A percentile compares a stretch with the other conserved stretches of the same genome.
phyloP scores from a whole-genome alignment of 2,797 vertebrate genomes.

The Scleropages formosus region DNA sequence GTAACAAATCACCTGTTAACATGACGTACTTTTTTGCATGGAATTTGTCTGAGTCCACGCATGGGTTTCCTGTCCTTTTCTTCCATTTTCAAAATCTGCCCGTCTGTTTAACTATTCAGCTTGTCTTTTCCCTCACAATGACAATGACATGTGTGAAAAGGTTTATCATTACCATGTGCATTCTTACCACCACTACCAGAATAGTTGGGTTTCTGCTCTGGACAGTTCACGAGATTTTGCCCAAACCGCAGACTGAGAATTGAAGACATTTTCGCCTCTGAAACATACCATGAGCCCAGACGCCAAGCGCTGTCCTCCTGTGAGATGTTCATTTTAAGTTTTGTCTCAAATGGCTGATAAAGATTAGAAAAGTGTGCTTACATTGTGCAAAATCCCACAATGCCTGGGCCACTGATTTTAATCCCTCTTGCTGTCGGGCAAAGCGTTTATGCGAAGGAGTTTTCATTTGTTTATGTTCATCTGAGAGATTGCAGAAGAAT shows the following conservation, averaged over 20 bases:
- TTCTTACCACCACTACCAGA: background rate
- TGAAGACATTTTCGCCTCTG: conserved; percentile 50
- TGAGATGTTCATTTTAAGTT: conserved; percentile 60
- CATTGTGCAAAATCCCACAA: conserved; percentile 62
- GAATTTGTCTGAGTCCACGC: background rate
- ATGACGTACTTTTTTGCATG: too few relatives aligned
- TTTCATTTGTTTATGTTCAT: conserved; percentile 51
- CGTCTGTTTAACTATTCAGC: too few relatives aligned
- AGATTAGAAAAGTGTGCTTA: conserved; percentile 57
- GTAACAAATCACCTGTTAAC: too few relatives aligned
- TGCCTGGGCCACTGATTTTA: conserved; percentile 50
- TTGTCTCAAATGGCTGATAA: conserved; percentile 63
- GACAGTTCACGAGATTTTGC: background rate
- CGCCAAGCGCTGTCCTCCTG: conserved; percentile 34
- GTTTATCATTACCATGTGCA: background rate
- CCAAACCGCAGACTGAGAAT: conserved; percentile 55
- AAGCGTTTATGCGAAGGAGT: conserved; percentile 41
- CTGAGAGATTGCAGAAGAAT: conserved; percentile 44
- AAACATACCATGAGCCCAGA: conserved; percentile 36
- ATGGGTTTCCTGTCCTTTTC: too few relatives aligned
- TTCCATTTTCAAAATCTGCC: too few relatives aligned
- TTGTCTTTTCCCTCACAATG: background rate
- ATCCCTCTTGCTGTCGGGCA: conserved; percentile 48
- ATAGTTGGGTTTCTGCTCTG: conserved; percentile 9
- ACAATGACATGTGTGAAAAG: background rate